Evolutionary conservation across 1,140 invertebrate species (phyloP), one percentile per base, ranked within the genome.

Genomic region (Telenomus remus): DNA sequence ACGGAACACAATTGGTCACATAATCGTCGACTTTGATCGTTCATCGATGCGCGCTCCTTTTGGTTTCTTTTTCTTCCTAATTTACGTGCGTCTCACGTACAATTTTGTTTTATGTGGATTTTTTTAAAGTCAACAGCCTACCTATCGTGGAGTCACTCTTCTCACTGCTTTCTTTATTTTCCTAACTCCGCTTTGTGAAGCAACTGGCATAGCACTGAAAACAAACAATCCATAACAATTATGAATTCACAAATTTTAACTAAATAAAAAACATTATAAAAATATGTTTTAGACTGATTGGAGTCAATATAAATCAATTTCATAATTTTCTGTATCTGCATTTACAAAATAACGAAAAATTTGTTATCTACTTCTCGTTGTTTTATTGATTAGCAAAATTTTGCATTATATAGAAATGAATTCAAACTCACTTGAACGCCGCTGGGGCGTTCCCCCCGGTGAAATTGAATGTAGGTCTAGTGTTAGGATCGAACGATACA

Each of bases 121-220:
- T n/a, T n/a, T n/a, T 11, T 12, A 57, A 7, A 34, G 1, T 27
- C 6, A 12, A 7, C 6, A 34, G 47, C 15, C 16, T 53, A 47
- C 37, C 74, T 85, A 82, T 63, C 83, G 83, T 14, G 70, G 75
- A 11, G 64, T 54, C 57, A 85, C 81, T 79, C 86, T 82, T 75
- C 87, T 78, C 7, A 84, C 80, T 34, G 87, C 87, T 79, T 85
- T 87, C 69, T 86, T 88, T 43, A 87, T 84, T 80, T 84, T 87
- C 19, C 85, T 64, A 65, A 16, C 0, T 14, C 33, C n/a, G 8
- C 13, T 47, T 7, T 49, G 47, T 11, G 70, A 46, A 43, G 19
- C 19, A 27, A 44, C n/a, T 44, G 66, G 12, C 12, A 57, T 57
- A 35, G 72, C 72, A 15, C 68, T 79, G 43, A 71, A 64, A 27